These are phyloP conservation scores for Erythrocercus mccallii DNA, from an alignment of 2,113 vertebrate species.

Conservation along the genomic window DNA sequence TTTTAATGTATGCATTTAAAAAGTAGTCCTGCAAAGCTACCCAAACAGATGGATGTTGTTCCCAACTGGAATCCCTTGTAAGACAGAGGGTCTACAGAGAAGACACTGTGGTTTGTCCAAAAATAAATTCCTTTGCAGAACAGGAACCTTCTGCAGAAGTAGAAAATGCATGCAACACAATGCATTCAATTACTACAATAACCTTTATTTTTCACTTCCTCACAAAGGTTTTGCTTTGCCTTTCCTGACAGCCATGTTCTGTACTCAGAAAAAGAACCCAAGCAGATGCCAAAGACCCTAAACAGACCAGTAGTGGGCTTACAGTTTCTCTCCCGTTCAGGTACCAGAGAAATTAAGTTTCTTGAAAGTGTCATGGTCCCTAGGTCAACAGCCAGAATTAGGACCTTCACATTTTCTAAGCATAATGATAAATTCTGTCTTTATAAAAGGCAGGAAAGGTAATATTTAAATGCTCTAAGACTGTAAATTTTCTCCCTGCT, in stretches of 20 bases:
- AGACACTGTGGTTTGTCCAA: not conserved
- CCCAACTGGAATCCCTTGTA: not conserved
- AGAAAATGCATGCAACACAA: not conserved
- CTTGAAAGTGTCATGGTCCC: not conserved
- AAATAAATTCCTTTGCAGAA: constrained; percentile 33
- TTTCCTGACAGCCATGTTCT: not conserved
- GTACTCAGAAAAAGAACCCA: not conserved
- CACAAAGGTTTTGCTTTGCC: not conserved
- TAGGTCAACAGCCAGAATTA: not conserved
- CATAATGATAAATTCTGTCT: not conserved
- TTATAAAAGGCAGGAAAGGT: not conserved
- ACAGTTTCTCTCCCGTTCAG: not conserved
- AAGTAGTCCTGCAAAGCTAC: not conserved
- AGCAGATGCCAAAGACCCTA: not conserved
- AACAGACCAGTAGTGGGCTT: not conserved
- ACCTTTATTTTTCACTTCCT: constrained; percentile 39
- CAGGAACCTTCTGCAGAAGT: constrained; percentile 7
- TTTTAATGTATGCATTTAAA: not conserved
- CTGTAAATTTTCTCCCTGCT: not conserved
- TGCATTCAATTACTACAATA: not conserved
- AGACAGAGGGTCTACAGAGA: not conserved
- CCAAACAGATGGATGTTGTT: not conserved
- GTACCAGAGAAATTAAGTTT: not conserved
- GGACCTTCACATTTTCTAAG: not conserved
- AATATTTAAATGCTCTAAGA: not conserved